Percentiles rank a stretch among this genome's conserved stretches.
These are phyloP conservation scores for Pseudanteris insignis DNA, from an alignment of 2,888 invertebrate genomes.

Conservation along the genomic window DNA sequence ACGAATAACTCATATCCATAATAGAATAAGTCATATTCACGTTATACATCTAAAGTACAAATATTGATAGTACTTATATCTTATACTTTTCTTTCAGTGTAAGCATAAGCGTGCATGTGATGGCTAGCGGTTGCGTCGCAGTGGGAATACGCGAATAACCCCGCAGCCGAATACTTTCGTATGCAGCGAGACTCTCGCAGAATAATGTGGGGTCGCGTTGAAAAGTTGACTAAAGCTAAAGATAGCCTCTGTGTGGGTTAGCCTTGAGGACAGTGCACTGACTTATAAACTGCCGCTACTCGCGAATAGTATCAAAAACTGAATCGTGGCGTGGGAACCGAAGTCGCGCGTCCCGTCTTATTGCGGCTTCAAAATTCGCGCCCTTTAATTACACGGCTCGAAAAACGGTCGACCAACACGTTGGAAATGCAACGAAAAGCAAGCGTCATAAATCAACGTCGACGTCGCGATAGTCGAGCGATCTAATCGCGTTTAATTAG, in stretches of 20 bases:
- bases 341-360: not conserved
- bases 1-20: too few relatives aligned
- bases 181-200: slow-evolving; percentile 49
- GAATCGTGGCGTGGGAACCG: slow-evolving; percentile 1
- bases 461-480: too few relatives aligned
- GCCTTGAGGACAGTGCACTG: slow-evolving; percentile 50
- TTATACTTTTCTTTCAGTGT: too few relatives aligned
- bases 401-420: too few relatives aligned
- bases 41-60: too few relatives aligned
- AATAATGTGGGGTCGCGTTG: slow-evolving; percentile 53
- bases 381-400: too few relatives aligned
- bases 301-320: slow-evolving; percentile 16
- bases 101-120: slow-evolving; percentile 34
- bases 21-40: too few relatives aligned
- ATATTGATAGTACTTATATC: too few relatives aligned
- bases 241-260: slow-evolving; percentile 51
- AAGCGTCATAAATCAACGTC: too few relatives aligned
- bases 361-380: too few relatives aligned
- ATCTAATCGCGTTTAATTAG: too few relatives aligned
- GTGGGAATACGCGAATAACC: slow-evolving; percentile 49
- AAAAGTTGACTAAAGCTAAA: slow-evolving; percentile 58
- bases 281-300: slow-evolving; percentile 25
- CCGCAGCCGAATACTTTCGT: slow-evolving; percentile 44
- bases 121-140: slow-evolving; percentile 31
- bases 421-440: too few relatives aligned